Base-by-base conservation (phyloP, 2,797 vertebrate species). In the Pempheris klunzingeri region DNA sequence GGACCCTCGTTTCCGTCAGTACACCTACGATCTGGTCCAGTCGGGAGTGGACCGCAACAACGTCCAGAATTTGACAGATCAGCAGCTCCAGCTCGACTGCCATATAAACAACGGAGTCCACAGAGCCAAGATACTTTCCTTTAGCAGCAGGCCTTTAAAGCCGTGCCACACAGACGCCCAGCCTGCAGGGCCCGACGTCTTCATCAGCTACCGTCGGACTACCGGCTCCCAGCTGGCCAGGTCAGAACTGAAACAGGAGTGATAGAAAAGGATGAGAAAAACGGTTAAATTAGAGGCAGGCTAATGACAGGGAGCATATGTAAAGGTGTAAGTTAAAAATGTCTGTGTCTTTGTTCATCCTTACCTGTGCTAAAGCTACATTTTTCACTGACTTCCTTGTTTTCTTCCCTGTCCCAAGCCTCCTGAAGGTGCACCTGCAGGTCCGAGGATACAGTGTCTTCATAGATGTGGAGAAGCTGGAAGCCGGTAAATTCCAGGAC, bases 341-440 rank as follows among this genome's bases (percentile, higher is more conserved):
- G 3, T n/a, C 28, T 17, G 4, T 18, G 4, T 64, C 5, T 30
- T 30, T 11, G 17, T 28, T 52, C 3, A 7, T 53, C 13, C 32
- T 17, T 15, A 4, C 7, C 10, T 26, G 15, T 39, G 7, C 13
- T 28, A 14, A 52, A 65, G 9, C 22, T 24, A 11, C 4, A 14
- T 32, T 41, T 30, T 49, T 49, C 49, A 55, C 77, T 2, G 4
- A 12, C 49, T 24, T 26, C 38, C 12, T 54, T 14, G 10, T 71
- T 55, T 34, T 10, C 41, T 41, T 71, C 59, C 69, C 12, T 26
- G 38, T 74, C 22, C 15, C 11, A 88, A 99, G 98, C 87, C 96
- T 99, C 54, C 90, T 99, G 85, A 99, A 99, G 93, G 98, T 99
- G 36, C 98, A 99, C 82, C 95, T 99, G 80, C 98, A 99, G 93